Percentiles rank a stretch among this genome's conserved stretches.
Evolutionary conservation across 53 echinoderm and acorn worm species (phyloP).

Genomic region (Zoroaster sp.): DNA sequence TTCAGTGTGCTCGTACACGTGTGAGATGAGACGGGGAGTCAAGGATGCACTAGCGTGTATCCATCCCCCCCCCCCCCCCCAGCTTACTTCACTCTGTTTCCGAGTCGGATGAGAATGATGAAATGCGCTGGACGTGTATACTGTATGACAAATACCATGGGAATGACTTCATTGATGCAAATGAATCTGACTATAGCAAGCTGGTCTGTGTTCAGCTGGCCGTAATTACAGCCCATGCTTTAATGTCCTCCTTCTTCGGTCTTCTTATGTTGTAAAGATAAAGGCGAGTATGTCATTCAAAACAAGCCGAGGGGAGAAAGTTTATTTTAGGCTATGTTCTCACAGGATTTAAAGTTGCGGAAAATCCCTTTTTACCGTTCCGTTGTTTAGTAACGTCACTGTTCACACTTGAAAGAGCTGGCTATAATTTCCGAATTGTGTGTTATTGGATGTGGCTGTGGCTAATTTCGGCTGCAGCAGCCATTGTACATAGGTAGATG

Average conservation of each 20-base stretch:
- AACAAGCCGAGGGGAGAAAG: not conserved
- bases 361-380: not conserved
- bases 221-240: constrained; percentile 4
- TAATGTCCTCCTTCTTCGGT: not conserved
- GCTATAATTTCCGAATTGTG: no score
- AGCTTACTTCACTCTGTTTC: not conserved
- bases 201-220: not conserved
- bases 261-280: not conserved
- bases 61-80: not conserved
- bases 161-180: constrained; percentile 24
- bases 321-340: not conserved
- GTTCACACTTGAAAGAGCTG: no score
- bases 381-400: not conserved
- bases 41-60: not conserved
- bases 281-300: not conserved
- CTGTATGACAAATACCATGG: constrained; percentile 1
- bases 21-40: not conserved
- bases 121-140: not conserved
- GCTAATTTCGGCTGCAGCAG: no score
- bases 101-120: constrained; percentile 16
- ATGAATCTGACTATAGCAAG: not conserved
- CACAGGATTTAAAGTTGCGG: not conserved
- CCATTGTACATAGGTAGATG: no score
- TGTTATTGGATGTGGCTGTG: no score
- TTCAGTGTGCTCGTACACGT: not conserved